These are phyloP conservation scores for Neoniphon sammara DNA, from an alignment of 2,797 vertebrate species.

Conservation along the genomic window DNA sequence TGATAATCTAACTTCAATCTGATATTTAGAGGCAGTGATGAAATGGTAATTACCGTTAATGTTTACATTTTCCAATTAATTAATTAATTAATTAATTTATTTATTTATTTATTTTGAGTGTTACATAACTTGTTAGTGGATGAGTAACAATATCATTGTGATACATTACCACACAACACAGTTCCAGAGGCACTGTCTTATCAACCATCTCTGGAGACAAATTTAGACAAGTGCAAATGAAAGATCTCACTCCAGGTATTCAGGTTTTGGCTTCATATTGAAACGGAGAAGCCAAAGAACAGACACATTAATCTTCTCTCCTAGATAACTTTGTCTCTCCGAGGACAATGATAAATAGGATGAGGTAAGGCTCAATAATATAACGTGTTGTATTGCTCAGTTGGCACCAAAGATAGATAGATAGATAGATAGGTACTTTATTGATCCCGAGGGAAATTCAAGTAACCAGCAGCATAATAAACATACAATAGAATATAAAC, in stretches of 20 bases:
- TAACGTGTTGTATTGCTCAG: conserved; percentile 42
- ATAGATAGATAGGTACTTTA: no score
- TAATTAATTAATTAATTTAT: no score
- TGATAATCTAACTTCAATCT: not conserved
- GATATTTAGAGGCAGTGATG: no score
- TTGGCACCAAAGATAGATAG: conserved; percentile 17
- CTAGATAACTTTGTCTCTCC: conserved; percentile 50
- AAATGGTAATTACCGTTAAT: not conserved
- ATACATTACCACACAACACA: not conserved
- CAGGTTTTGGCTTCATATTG: conserved; percentile 22
- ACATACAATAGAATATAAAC: no score
- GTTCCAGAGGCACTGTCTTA: conserved; percentile 6
- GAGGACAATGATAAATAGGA: conserved; percentile 56
- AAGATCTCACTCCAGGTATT: conserved; percentile 32
- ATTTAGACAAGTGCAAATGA: conserved; percentile 21
- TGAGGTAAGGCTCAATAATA: conserved; percentile 52
- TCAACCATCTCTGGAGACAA: conserved; percentile 25
- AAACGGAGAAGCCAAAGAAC: conserved; percentile 38
- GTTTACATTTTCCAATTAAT: no score
- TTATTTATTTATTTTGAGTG: no score
- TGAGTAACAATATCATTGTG: conserved; percentile 9
- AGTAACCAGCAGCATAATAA: no score
- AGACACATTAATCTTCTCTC: conserved; percentile 32
- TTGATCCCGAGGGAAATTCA: no score
- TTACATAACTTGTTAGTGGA: conserved; percentile 15